A percentile compares a stretch with the other conserved stretches of the same genome.
Conservation (phyloP, 92 coral and sea anemone genomes). For the Ricordea florida region DNA sequence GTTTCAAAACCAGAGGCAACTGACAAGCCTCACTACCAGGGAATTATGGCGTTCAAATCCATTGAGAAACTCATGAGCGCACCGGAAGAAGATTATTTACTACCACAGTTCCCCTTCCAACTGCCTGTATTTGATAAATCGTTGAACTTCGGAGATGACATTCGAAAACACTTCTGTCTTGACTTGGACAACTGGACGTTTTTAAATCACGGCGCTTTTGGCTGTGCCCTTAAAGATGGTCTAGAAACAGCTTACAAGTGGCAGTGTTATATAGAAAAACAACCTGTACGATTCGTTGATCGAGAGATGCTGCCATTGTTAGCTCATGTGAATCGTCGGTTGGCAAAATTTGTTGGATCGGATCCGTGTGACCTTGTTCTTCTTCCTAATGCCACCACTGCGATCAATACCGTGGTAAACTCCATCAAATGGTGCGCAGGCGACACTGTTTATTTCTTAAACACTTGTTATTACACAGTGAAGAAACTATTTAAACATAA, state of each 20-base stretch:
- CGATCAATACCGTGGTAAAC: slow-evolving; percentile 49
- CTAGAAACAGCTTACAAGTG: slow-evolving; percentile 54
- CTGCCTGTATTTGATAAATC: slow-evolving; percentile 33
- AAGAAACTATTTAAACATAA: slow-evolving; percentile 43
- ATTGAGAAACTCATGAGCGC: slow-evolving; percentile 32
- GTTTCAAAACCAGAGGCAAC: too few species aligned
- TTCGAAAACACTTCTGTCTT: slow-evolving; percentile 48
- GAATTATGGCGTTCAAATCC: slow-evolving; percentile 51
- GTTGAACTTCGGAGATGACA: slow-evolving; percentile 34
- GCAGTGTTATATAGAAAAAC: slow-evolving; percentile 58
- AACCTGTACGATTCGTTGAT: slow-evolving; percentile 64
- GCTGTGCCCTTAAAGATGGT: slow-evolving; percentile 55
- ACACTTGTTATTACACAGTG: slow-evolving; percentile 71
- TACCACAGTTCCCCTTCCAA: slow-evolving; percentile 55
- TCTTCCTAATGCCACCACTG: slow-evolving; percentile 64
- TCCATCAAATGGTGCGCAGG: slow-evolving; percentile 56
- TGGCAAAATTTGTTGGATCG: slow-evolving; percentile 69
- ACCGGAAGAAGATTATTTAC: slow-evolving; percentile 40
- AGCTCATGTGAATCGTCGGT: slow-evolving; percentile 55
- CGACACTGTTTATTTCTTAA: slow-evolving; percentile 60
- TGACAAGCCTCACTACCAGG: slow-evolving; percentile 10
- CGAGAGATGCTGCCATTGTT: slow-evolving; percentile 55
- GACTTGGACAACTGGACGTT: slow-evolving; percentile 65
- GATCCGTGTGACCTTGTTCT: slow-evolving; percentile 67
- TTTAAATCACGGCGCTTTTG: slow-evolving; percentile 76